Percentiles rank a stretch among this genome's conserved stretches.
Conservation (phyloP, 2,888 invertebrate genomes). For the Bugula neritina region DNA sequence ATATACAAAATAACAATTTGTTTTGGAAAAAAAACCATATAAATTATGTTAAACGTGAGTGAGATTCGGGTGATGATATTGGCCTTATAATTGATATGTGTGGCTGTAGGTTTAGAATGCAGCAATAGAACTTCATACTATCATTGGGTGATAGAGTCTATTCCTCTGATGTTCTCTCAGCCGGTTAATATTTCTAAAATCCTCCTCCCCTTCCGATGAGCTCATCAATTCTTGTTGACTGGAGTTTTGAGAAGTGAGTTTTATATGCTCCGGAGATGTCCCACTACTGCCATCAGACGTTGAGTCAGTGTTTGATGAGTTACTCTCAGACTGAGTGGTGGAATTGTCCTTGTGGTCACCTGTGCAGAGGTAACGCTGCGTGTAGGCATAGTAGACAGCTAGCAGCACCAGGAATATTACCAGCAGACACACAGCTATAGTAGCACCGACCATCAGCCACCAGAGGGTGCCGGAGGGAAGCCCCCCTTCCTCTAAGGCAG, state of each 20-base stretch:
- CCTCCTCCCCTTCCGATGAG: neutral
- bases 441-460: conserved; percentile 27
- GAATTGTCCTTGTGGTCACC: neutral
- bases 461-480: conserved; percentile 17
- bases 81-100: neutral
- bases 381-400: conserved; percentile 25
- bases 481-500: neutral
- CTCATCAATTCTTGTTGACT: conserved; percentile 25
- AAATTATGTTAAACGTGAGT: too few relatives aligned
- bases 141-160: neutral
- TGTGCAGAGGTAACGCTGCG: conserved; percentile 26
- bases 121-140: neutral
- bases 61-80: neutral
- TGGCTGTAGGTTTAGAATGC: neutral
- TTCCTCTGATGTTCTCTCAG: neutral
- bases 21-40: too few relatives aligned
- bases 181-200: neutral
- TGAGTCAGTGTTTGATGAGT: neutral
- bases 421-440: conserved; percentile 21
- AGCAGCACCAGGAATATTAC: conserved; percentile 22
- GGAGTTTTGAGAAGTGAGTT: conserved; percentile 16
- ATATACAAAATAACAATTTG: too few relatives aligned
- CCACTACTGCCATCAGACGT: neutral
- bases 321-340: neutral
- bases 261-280: neutral